Base-by-base conservation (phyloP, 2,888 invertebrate species). In the Heliconius hortense region DNA sequence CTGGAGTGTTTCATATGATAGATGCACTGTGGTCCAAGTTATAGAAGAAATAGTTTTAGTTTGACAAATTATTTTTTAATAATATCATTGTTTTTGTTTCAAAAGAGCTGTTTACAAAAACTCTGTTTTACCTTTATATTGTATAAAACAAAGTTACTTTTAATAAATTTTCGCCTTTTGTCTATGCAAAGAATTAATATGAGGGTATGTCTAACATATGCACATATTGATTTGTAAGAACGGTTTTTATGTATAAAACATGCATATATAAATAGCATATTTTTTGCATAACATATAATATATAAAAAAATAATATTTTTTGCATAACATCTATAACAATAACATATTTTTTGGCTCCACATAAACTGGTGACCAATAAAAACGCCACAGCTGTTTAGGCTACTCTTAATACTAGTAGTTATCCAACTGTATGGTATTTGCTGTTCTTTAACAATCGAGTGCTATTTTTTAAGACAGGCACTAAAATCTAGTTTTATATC, bases 1-100 rank as follows among this genome's bases (percentile, higher is more conserved):
- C 72, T 76, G 74, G 64, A 67, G 77, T 75, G 74, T 68, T 76
- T 76, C 76, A 79, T 72, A 77, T 80, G 78, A 78, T 77, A 77
- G 78, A 78, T 77, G 74, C 75, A 53, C 69, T 28, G 56, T 67
- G 79, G 77, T 68, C 39, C 71, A 80, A 80, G 79, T 78, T 24
- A 76, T 10, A 53, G 67, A 70, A 74, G 43, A 60, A 13, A 60
- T 10, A 24, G 5, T 60, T 15, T 15, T 1, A 26, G 10, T 68
- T 48, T 11, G n/a, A 43, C 21, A 28, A 21, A 13, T 3, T 59
- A 8, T 10, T 13, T 56, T 24, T 31, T 18, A 8, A 35, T 70
- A 24, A 10, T 56, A 15, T 18, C 4, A 24, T 70, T 18, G 11
- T n/a, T n/a, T 48, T 48, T 48, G 18, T 48, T 48, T 18, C 15